Conservation (phyloP, 2,888 invertebrate genomes). For the Polydrusus tereticollis region DNA sequence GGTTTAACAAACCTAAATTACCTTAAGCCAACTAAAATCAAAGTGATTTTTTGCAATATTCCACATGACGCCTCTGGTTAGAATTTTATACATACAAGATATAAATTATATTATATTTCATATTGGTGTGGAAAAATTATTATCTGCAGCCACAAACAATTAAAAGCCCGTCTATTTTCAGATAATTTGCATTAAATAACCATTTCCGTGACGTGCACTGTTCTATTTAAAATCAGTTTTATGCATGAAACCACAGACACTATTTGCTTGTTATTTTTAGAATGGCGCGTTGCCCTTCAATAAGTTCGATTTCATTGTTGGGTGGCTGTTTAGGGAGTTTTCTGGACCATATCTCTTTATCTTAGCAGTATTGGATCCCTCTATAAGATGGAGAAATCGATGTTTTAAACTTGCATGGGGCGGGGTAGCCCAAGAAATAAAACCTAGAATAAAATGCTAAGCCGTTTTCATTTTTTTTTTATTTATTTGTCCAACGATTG, state of each 20-base stretch:
- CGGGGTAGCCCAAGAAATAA: conserved; percentile 91
- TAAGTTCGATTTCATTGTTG: conserved; percentile 93
- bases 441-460: conserved; percentile 78
- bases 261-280: conserved; percentile 66
- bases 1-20: too few species aligned
- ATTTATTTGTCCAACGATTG: background rate
- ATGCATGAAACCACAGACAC: too few species aligned
- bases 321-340: conserved; percentile 94
- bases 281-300: conserved; percentile 93
- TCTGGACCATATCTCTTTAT: conserved; percentile 91
- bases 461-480: background rate
- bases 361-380: conserved; percentile 87
- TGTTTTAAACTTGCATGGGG: conserved; percentile 95
- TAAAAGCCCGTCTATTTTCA: too few species aligned
- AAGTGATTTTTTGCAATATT: too few species aligned
- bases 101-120: too few species aligned
- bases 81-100: too few species aligned
- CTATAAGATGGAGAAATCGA: conserved; percentile 94
- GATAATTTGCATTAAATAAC: too few species aligned
- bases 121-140: too few species aligned
- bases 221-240: too few species aligned
- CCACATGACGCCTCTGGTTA: too few species aligned
- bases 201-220: too few species aligned
- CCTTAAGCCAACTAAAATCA: too few species aligned
- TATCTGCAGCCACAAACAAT: background rate